Evolutionary conservation across 2,888 invertebrate species (phyloP).

Genomic region (Callyntrura sp.): DNA sequence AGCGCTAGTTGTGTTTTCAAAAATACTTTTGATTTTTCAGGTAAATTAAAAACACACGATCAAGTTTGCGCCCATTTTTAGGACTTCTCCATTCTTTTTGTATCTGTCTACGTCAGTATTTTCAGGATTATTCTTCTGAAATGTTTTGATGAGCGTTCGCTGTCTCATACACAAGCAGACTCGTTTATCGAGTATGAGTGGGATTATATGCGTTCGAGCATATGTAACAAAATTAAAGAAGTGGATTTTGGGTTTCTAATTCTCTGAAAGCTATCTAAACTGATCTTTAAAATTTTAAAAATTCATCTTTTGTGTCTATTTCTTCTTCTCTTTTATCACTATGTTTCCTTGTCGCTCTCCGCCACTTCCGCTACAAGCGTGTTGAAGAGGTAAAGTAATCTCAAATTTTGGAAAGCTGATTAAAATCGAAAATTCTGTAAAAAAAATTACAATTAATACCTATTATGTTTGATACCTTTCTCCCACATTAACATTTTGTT

Average conservation of each 20-base stretch:
- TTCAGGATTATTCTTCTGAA: no score
- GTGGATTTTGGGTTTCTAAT: neutral
- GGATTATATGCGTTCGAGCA: no score
- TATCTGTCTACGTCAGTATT: no score
- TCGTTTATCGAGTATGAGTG: no score
- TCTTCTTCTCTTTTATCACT: constrained; percentile 81
- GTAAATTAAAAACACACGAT: no score
- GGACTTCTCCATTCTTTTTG: no score
- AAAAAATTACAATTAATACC: neutral
- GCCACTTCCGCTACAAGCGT: constrained; percentile 82
- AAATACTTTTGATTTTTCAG: no score
- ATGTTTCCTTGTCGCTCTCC: constrained; percentile 83
- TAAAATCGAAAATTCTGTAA: constrained; percentile 37
- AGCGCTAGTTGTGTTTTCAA: no score
- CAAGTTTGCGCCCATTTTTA: no score
- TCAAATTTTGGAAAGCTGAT: constrained; percentile 58
- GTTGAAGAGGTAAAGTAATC: constrained; percentile 84
- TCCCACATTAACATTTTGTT: neutral
- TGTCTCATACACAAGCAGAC: no score
- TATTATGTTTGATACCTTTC: neutral
- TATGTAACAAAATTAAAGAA: neutral
- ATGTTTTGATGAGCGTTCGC: no score
- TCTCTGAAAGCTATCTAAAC: neutral
- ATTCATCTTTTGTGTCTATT: constrained; percentile 54
- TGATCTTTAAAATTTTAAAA: neutral